These are phyloP conservation scores for Cebidichthys violaceus DNA, from an alignment of 2,113 vertebrate genomes.

Conservation along the genomic window DNA sequence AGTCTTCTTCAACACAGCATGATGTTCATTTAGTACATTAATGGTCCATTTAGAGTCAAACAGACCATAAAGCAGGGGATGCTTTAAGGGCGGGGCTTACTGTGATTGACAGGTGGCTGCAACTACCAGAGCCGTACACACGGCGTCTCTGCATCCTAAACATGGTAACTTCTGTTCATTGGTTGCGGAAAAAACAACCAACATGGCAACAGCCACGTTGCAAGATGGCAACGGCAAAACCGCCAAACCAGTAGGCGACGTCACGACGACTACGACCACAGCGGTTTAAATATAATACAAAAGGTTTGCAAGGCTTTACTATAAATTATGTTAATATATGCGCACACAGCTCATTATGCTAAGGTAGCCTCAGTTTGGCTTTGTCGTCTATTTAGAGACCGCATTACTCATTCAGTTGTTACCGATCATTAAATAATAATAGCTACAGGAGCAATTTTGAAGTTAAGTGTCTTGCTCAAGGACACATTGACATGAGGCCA, in stretches of 20 bases:
- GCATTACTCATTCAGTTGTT: neutral
- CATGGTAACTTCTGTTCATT: no score
- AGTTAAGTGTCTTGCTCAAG: no score
- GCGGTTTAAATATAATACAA: neutral
- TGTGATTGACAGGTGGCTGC: neutral
- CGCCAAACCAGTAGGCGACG: no score
- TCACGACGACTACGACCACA: neutral
- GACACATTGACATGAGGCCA: no score
- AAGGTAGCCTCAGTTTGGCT: neutral
- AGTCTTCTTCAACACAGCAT: no score
- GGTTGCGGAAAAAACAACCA: neutral
- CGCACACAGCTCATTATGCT: neutral
- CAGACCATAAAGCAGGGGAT: neutral
- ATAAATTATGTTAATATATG: neutral
- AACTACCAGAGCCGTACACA: neutral
- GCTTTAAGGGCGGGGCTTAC: neutral
- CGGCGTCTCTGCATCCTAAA: no score
- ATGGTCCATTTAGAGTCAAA: neutral
- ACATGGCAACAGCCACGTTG: neutral
- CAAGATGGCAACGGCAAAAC: neutral
- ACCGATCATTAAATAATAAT: neutral
- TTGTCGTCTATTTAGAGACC: neutral
- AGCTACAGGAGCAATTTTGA: no score
- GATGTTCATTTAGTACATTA: no score
- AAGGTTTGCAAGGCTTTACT: neutral